A percentile compares a stretch with the other conserved stretches of the same genome.
Evolutionary conservation across 1,140 invertebrate genomes (phyloP).

Genomic region (Tetragnatha versicolor): DNA sequence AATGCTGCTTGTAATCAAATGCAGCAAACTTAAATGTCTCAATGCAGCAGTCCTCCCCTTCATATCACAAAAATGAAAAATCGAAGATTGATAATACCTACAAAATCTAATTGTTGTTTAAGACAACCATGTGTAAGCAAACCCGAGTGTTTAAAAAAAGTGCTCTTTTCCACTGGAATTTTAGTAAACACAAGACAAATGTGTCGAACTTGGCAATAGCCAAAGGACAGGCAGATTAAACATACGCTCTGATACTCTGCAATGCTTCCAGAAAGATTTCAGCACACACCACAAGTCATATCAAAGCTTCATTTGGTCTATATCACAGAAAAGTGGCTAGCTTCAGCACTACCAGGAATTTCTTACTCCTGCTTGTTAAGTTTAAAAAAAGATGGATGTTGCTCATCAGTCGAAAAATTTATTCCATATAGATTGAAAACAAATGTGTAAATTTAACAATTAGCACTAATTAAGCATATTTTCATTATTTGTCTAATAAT

Average conservation of each 20-base stretch:
- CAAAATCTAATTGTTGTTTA: slow-evolving; percentile 25
- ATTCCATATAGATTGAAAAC: no score
- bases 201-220: slow-evolving; percentile 55
- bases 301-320: background rate
- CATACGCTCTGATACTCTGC: background rate
- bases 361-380: no score
- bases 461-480: no score
- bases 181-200: slow-evolving; percentile 70
- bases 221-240: background rate
- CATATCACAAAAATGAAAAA: slow-evolving; percentile 27
- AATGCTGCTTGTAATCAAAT: no score
- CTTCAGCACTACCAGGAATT: no score
- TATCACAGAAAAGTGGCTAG: background rate
- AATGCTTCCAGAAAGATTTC: slow-evolving; percentile 31
- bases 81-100: slow-evolving; percentile 1
- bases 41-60: background rate
- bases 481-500: no score
- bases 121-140: slow-evolving; percentile 22
- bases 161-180: slow-evolving; percentile 69
- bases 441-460: no score
- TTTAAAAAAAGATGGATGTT: no score
- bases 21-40: background rate
- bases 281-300: slow-evolving; percentile 25
- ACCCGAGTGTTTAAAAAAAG: slow-evolving; percentile 69
- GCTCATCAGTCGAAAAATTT: no score